Evolutionary conservation across 2,797 vertebrate species (phyloP), one percentile per base, ranked within the genome.

Genomic region (Chelmon rostratus): DNA sequence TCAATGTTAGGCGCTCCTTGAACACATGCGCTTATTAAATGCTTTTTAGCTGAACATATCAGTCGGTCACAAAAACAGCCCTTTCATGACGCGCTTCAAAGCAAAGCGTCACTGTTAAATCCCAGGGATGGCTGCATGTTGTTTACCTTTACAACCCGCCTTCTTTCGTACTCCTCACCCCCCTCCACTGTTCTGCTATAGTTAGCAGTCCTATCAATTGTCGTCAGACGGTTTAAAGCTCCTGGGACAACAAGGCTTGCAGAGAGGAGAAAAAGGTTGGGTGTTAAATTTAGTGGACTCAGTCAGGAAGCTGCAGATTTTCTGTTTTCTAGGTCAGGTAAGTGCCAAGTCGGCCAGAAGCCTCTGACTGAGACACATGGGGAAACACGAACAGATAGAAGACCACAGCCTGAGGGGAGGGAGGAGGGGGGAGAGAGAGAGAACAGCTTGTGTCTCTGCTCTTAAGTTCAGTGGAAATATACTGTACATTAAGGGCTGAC

Each of bases 291-390:
- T 83, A 88, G 90, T 89, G 86, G 78, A 91, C 82, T 89, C 84
- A 79, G 86, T 85, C 66, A 81, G 87, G 88, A 91, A 84, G 91
- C 82, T 84, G 83, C 75, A 58, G 73, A 83, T 83, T 85, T 87
- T 81, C 46, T 65, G 76, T 90, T 95, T 96, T 95, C 93, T 95
- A 92, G 94, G 95, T 94, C 94, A 94, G 86, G 79, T 92, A 90
- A 92, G 83, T 91, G 91, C 86, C 89, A 89, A 93, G 87, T 88
- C 46, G 75, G 79, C 77, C 89, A 92, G 86, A 83, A 86, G 84
- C 88, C 66, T 91, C 77, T 52, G 83, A 76, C 84, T 70, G 81
- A 86, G 88, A 85, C 81, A 87, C 76, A 71, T 15, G 59, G 76
- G 47, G 68, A 73, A 83, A 83, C 67, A 61, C 16, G 54, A 64